Percentiles rank a stretch among this genome's conserved stretches.
Evolutionary conservation across 1,140 invertebrate species (phyloP).

Genomic region (Platorchestia sp.): DNA sequence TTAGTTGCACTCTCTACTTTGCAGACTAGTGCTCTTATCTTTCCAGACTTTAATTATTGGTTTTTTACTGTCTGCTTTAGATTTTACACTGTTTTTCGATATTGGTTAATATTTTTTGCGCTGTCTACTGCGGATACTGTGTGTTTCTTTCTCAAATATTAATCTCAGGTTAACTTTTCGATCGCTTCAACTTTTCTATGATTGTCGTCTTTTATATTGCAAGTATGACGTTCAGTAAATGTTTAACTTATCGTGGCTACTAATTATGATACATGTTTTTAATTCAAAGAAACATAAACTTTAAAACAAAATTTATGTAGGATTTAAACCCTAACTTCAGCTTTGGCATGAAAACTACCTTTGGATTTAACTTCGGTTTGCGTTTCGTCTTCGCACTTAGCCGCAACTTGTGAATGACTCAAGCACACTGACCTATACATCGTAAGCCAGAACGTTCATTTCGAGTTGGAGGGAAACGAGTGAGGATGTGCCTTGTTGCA

Average conservation of each 20-base stretch:
- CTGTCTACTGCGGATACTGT: not conserved
- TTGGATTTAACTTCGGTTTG: not conserved
- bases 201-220: no score
- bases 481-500: constrained; percentile 70
- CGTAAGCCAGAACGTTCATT: not conserved
- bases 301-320: no score
- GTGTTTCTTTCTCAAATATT: no score
- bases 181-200: no score
- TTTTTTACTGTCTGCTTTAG: not conserved
- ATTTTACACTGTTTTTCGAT: not conserved
- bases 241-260: no score
- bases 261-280: no score
- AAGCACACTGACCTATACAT: no score
- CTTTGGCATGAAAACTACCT: not conserved
- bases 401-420: not conserved
- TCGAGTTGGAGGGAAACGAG: not conserved
- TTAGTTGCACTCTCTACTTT: not conserved
- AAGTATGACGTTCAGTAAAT: no score
- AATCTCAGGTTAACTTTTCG: no score
- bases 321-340: no score
- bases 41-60: not conserved
- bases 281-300: no score
- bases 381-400: not conserved
- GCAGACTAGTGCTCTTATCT: not conserved
- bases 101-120: not conserved